Conservation (phyloP, 2,797 vertebrate species). For the Mormyrus hasselquistii region DNA sequence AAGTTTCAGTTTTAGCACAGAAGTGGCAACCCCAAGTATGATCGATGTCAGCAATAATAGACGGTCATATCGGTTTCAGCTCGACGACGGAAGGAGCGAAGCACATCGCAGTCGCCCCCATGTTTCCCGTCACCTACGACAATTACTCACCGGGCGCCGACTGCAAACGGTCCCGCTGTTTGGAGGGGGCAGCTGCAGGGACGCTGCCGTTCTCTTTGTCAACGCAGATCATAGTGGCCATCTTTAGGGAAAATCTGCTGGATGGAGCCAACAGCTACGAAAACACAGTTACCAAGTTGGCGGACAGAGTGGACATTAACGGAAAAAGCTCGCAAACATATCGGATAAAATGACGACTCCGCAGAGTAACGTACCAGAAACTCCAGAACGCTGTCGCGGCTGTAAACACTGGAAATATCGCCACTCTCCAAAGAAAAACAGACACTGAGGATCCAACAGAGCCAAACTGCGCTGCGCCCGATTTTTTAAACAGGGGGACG, state of each 20-base stretch:
- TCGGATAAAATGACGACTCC: not conserved
- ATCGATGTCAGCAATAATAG: not conserved
- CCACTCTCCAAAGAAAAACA: not conserved
- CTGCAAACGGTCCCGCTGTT: slow-evolving; percentile 35
- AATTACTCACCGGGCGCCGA: slow-evolving; percentile 36
- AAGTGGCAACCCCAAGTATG: not conserved
- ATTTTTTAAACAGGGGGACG: slow-evolving; percentile 37
- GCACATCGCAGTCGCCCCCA: not conserved
- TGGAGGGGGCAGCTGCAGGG: slow-evolving; percentile 20
- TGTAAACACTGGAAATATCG: not conserved
- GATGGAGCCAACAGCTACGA: not conserved
- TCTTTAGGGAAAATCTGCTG: slow-evolving; percentile 3
- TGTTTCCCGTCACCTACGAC: not conserved
- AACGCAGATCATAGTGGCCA: slow-evolving; percentile 34
- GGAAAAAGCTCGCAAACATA: not conserved
- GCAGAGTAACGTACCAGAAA: not conserved
- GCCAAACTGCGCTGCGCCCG: not conserved
- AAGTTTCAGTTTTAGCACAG: not conserved
- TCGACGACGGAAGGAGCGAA: not conserved
- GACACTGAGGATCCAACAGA: not conserved
- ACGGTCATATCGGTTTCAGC: not conserved
- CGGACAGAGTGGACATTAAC: not conserved
- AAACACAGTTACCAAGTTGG: not conserved
- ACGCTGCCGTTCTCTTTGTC: slow-evolving; percentile 39
- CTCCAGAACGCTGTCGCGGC: no score